Evolutionary conservation across 2,113 vertebrate genomes (phyloP).

Genomic region (Agapornis roseicollis): DNA sequence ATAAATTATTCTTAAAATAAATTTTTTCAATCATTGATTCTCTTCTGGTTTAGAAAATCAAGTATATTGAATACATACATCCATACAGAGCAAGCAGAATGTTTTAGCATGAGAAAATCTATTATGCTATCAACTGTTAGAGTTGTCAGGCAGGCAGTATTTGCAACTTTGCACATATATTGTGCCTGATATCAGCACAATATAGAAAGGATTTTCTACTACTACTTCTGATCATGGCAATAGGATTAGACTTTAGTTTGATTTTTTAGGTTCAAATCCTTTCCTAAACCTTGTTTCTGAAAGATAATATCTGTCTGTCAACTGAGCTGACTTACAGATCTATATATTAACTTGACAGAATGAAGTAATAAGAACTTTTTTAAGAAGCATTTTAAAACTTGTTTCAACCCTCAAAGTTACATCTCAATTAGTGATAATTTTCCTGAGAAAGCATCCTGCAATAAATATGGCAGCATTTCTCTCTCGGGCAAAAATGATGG

Average conservation of each 20-base stretch:
- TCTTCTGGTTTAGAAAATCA: neutral
- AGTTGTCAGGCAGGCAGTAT: neutral
- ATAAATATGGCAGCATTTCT: neutral
- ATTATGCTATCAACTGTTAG: neutral
- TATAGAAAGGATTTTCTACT: neutral
- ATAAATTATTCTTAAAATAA: neutral
- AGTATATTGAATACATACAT: neutral
- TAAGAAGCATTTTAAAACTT: neutral
- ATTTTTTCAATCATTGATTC: neutral
- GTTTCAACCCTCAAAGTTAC: neutral
- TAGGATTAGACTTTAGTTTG: neutral
- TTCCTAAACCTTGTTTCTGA: neutral
- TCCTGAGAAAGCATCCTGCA: neutral
- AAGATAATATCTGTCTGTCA: neutral
- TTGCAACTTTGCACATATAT: neutral
- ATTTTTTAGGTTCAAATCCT: slow-evolving; percentile 23
- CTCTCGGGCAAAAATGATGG: neutral
- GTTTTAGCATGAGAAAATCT: slow-evolving; percentile 17
- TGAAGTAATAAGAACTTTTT: neutral
- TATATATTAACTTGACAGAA: neutral
- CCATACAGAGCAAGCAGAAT: neutral
- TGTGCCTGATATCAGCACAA: neutral
- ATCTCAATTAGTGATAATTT: neutral
- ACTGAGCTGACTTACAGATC: neutral
- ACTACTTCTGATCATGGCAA: neutral